These are phyloP conservation scores for Bolinopsis microptera DNA, from an alignment of 37 sponge, comb jelly and placozoan species.

Conservation along the genomic window DNA sequence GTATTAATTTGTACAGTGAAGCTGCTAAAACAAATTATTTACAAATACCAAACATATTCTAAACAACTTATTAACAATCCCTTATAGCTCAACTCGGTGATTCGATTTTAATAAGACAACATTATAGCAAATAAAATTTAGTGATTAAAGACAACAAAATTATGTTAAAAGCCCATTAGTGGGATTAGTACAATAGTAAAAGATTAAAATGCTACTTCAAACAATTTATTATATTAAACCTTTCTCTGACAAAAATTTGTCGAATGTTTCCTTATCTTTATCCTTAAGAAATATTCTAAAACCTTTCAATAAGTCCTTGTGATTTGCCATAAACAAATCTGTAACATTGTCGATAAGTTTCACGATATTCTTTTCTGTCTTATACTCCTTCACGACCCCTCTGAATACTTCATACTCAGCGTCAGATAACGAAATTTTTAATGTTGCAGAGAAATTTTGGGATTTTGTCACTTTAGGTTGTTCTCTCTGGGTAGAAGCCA, in stretches of 20 bases:
- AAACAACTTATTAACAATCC: no score
- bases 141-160: no score
- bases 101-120: no score
- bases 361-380: neutral
- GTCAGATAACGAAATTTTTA: neutral
- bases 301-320: neutral
- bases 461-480: neutral
- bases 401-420: slow-evolving; percentile 7
- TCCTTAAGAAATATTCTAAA: slow-evolving; percentile 28
- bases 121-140: no score
- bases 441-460: neutral
- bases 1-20: no score
- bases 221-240: neutral
- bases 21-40: no score
- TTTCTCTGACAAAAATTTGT: neutral
- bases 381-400: neutral
- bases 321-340: neutral
- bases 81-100: no score
- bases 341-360: neutral
- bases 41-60: no score
- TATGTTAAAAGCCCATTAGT: no score
- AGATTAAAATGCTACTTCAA: no score
- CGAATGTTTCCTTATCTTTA: neutral
- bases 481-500: neutral
- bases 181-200: no score